These are phyloP conservation scores for Saccopteryx leptura DNA, from an alignment of 2,113 vertebrate species.

Conservation along the genomic window DNA sequence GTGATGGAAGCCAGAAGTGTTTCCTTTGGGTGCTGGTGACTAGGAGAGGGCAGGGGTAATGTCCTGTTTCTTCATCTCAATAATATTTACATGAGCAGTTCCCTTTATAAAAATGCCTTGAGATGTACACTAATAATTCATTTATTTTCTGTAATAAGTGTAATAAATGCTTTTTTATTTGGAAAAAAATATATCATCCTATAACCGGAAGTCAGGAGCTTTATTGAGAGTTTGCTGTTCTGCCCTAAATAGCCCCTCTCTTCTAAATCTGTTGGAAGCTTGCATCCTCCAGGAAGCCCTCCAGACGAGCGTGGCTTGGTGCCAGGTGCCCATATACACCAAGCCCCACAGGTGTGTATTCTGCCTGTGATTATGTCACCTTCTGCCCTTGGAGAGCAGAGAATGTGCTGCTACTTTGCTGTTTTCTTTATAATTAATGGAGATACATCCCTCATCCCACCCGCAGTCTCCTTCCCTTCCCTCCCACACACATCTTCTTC, in stretches of 20 bases:
- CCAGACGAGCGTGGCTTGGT: rapidly evolving
- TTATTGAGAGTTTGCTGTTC: not conserved
- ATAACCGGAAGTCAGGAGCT: not conserved
- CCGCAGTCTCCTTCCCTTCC: not conserved
- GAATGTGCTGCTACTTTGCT: not conserved
- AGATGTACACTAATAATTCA: not conserved
- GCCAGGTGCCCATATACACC: not conserved
- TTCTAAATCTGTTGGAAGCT: not conserved
- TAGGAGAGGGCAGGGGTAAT: not conserved
- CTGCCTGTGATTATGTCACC: rapidly evolving
- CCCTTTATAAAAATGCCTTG: not conserved
- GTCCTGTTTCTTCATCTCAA: not conserved
- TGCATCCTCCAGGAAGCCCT: not conserved
- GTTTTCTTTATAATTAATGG: not conserved
- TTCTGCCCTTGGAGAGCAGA: not conserved
- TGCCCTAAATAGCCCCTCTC: not conserved
- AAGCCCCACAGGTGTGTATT: not conserved
- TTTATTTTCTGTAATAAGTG: not conserved
- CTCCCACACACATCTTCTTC: not conserved
- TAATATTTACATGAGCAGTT: not conserved
- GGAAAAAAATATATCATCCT: not conserved
- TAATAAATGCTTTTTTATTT: not conserved
- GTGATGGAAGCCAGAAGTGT: not conserved
- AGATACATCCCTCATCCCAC: too few relatives aligned
- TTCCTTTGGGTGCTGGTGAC: not conserved